Percentiles rank a stretch among this genome's conserved stretches.
Evolutionary conservation across 2,113 vertebrate genomes (phyloP).

Genomic region (Oryzias woworae): DNA sequence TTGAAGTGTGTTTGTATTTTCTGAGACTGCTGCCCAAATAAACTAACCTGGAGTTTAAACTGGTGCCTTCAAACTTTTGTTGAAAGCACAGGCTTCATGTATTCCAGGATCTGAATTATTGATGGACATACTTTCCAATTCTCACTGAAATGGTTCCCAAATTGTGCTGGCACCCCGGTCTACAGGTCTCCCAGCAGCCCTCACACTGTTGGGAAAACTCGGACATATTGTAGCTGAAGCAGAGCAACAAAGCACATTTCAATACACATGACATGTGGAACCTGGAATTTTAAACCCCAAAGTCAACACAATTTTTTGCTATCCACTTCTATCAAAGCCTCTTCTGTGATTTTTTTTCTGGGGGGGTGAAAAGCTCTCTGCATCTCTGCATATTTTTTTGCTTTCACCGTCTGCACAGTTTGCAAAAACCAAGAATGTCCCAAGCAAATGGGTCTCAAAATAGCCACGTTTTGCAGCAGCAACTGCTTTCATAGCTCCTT

Average conservation of each 20-base stretch:
- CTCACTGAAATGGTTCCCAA: conserved; percentile 78
- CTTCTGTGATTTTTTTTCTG: conserved; percentile 15
- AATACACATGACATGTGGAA: conserved; percentile 70
- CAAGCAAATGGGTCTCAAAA: conserved; percentile 57
- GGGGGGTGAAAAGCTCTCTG: no score
- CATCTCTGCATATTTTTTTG: conserved; percentile 3
- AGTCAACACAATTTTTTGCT: conserved; percentile 38
- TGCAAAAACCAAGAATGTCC: conserved; percentile 29
- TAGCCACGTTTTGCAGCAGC: conserved; percentile 57
- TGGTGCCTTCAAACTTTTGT: conserved; percentile 64
- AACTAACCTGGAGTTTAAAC: conserved; percentile 47
- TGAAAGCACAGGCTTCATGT: conserved; percentile 66
- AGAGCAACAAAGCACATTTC: conserved; percentile 69
- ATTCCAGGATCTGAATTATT: conserved; percentile 76
- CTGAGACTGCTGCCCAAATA: conserved; percentile 18
- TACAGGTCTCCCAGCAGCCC: conserved; percentile 69
- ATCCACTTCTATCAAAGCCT: conserved; percentile 48
- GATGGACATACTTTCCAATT: conserved; percentile 73
- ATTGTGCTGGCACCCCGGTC: conserved; percentile 73
- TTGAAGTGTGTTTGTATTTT: conserved; percentile 25
- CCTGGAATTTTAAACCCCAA: conserved; percentile 41
- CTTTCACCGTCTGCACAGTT: conserved; percentile 29
- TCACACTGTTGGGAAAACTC: conserved; percentile 64
- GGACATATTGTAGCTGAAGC: conserved; percentile 65
- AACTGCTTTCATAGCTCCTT: conserved; percentile 64